Evolutionary conservation across 2,113 vertebrate genomes (phyloP), one percentile per base, ranked within the genome.

Genomic region (Gambusia affinis): DNA sequence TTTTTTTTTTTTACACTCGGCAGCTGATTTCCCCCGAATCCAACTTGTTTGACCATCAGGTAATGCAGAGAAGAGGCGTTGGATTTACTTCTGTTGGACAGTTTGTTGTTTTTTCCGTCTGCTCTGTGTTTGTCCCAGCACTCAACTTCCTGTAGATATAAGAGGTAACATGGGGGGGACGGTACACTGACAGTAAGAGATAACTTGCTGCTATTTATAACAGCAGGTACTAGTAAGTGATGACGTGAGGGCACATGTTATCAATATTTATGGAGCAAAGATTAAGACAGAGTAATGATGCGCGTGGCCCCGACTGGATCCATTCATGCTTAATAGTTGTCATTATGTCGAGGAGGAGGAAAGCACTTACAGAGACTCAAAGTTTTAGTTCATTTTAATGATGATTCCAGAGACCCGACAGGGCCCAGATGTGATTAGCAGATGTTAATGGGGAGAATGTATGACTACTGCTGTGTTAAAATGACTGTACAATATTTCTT

Each of bases 231-330:
- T 89, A 93, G 91, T 93, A 90, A 91, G 87, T 81, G 85, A 91
- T 94, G 93, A 94, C 91, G 87, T 89, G 86, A 88, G 35, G 80
- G 72, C 85, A 81, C 89, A 92, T 90, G 90, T 94, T 94, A 95
- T 93, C 91, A 93, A 94, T 94, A 94, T 94, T 94, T 93, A 94
- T 94, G 92, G 92, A 91, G 91, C 89, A 89, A 89, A 92, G 88
- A 94, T 92, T 92, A 88, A 94, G 92, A 93, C 78, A 82, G 91
- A 93, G 89, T 92, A 88, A 90, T 90, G 88, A 93, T 91, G 91
- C 81, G 90, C 82, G 75, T 73, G 62, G 79, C 85, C 85, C 85
- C 35, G 82, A 70, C 81, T 84, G 91, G 86, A 92, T 91, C 87
- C 90, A 89, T 93, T 83, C 85, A 79, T 72, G 73, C 80, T 87